Base-by-base conservation (phyloP, 2,113 vertebrate genomes). In the Albula goreensis region DNA sequence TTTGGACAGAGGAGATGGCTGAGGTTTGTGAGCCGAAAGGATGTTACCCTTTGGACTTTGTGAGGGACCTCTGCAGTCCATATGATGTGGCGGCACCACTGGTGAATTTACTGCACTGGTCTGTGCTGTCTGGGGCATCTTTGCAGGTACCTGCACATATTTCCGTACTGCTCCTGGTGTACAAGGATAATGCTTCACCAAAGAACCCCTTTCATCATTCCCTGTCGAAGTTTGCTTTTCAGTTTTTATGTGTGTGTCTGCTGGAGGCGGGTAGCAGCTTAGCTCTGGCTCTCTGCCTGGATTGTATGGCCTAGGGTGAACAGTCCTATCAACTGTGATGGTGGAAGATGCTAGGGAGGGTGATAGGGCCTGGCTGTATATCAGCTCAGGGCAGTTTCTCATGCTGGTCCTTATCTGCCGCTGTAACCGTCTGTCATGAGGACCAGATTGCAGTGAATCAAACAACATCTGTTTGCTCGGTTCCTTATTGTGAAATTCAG, bases 21-120 rank as follows among this genome's bases (percentile, higher is more conserved):
- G 86, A 13, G 85, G 1, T 66, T 86, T 50, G n/a, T 41, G 85
- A 85, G 80, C 8, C 50, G 79, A 52, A 25, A 50, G 84, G 81
- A 51, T 78, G 86, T 82, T 84, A 31, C 86, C 78, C 31, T 87
- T 41, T 89, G 85, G 12, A 10, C 74, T 80, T 41, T 50, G n/a
- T 50, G 57, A 53, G 70, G 48, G 50, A 15, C 87, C 11, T 41
- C 10, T 79, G 74, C 31, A 13, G 77, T 60, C 10, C 52, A 19
- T 49, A 25, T 19, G 15, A 48, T 56, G 70, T n/a, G 17, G 51
- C 13, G 31, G 77, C 22, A 31, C 15, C 31, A 22, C 8, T 31
- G 50, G n/a, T 19, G 80, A 19, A 22, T 13, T 74, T 9, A 74
- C 25, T 13, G 8, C 9, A 53, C 50, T 74, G 50, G 49, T 88